Conservation (phyloP, 2,113 vertebrate genomes). For the Tachysurus fulvidraco region DNA sequence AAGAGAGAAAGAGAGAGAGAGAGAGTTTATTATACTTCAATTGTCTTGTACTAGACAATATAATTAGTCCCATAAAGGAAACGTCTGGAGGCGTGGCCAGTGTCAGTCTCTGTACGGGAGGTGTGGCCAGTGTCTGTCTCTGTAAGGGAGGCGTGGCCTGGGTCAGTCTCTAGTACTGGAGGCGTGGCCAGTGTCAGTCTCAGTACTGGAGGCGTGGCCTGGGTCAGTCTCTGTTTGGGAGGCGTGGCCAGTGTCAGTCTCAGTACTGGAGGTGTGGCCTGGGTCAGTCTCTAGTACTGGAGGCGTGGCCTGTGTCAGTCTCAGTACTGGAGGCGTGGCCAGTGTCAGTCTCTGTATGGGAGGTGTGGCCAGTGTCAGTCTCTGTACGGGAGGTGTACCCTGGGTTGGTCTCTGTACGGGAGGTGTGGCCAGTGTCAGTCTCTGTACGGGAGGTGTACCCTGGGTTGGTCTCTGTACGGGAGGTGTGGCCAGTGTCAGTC, state of each 20-base stretch:
- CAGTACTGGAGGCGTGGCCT: not conserved
- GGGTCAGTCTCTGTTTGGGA: not conserved
- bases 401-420: too few relatives aligned
- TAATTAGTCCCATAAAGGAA: not conserved
- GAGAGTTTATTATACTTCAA: not conserved
- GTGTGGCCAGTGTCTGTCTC: not conserved
- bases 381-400: too few relatives aligned
- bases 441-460: too few relatives aligned
- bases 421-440: too few relatives aligned
- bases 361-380: too few relatives aligned
- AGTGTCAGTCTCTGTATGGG: not conserved
- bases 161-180: too few relatives aligned
- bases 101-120: not conserved
- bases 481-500: too few relatives aligned
- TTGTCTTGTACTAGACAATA: not conserved
- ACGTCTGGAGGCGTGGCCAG: not conserved
- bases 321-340: not conserved
- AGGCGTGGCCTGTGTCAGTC: not conserved
- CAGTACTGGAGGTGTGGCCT: not conserved
- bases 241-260: not conserved
- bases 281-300: not conserved
- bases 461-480: too few relatives aligned
- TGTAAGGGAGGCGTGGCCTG: not conserved
- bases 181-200: not conserved
- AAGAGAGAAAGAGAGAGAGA: not conserved